A percentile compares a stretch with the other conserved stretches of the same genome.
Evolutionary conservation across 1,140 invertebrate species (phyloP).

Genomic region (Lamellibrachia luymesi): DNA sequence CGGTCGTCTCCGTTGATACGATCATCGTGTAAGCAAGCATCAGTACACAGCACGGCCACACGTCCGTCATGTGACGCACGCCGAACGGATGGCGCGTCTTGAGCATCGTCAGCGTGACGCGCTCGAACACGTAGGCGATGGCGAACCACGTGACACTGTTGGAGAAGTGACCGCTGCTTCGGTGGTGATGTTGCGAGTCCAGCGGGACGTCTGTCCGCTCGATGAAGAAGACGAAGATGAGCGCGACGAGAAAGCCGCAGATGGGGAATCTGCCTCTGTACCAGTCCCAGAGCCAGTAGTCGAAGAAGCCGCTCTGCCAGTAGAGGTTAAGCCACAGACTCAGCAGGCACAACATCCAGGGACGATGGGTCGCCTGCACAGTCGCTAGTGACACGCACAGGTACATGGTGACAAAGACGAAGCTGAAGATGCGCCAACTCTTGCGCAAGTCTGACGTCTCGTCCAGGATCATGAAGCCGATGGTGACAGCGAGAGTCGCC

Average conservation of each 20-base stretch:
- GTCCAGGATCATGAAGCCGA: background rate
- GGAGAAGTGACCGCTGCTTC: background rate
- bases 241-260: background rate
- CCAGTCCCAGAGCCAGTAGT: background rate
- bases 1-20: background rate
- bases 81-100: background rate
- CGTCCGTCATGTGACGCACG: background rate
- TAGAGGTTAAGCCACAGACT: background rate
- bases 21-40: background rate
- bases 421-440: background rate
- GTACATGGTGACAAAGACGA: background rate
- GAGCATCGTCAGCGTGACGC: background rate
- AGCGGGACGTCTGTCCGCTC: background rate
- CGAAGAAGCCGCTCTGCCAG: constrained; percentile 2
- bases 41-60: background rate
- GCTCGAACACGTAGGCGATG: background rate
- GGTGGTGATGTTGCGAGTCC: background rate
- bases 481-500: background rate
- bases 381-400: background rate
- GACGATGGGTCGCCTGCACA: background rate
- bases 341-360: background rate
- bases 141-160: background rate
- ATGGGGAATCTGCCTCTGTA: background rate
- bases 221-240: constrained; percentile 4
- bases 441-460: background rate